Evolutionary conservation across 1,140 invertebrate species (phyloP).

Genomic region (Drosophila sproati): DNA sequence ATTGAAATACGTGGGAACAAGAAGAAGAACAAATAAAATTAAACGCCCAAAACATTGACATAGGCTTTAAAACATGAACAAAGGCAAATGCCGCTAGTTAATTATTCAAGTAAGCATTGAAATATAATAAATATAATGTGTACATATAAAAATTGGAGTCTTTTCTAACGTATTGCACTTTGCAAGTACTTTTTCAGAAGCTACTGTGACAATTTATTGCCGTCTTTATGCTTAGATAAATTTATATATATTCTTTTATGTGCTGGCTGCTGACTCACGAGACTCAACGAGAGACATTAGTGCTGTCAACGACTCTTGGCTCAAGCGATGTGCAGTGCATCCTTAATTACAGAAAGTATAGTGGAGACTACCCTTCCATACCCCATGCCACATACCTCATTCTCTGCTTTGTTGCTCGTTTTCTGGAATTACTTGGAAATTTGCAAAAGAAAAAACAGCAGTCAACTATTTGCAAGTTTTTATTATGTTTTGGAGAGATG

Average conservation of each 20-base stretch:
- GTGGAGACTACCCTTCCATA: conserved; percentile 10
- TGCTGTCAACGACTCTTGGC: conserved; percentile 72
- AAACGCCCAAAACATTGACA: not conserved
- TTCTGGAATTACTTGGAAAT: conserved; percentile 23
- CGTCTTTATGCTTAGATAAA: conserved; percentile 54
- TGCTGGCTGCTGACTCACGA: conserved; percentile 55
- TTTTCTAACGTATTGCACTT: conserved; percentile 69
- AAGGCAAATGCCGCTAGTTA: conserved; percentile 18
- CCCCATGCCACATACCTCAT: not conserved
- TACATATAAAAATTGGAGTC: conserved; percentile 37
- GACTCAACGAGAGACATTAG: conserved; percentile 36
- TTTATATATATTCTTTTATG: conserved; percentile 38
- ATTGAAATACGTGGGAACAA: conserved; percentile 15
- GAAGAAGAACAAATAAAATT: not conserved
- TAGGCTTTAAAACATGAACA: conserved; percentile 1
- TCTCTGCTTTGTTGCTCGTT: conserved; percentile 23
- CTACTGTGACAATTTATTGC: conserved; percentile 59
- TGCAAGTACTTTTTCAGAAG: conserved; percentile 20
- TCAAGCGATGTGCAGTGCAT: conserved; percentile 70
- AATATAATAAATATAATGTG: conserved; percentile 20
- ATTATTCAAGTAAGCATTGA: conserved; percentile 26
- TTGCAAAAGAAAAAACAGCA: conserved; percentile 25
- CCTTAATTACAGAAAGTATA: conserved; percentile 66
- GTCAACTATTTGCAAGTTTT: conserved; percentile 57
- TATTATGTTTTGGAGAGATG: conserved; percentile 52